These are phyloP conservation scores for Pipa parva DNA, from an alignment of 2,113 vertebrate species.

Conservation along the genomic window DNA sequence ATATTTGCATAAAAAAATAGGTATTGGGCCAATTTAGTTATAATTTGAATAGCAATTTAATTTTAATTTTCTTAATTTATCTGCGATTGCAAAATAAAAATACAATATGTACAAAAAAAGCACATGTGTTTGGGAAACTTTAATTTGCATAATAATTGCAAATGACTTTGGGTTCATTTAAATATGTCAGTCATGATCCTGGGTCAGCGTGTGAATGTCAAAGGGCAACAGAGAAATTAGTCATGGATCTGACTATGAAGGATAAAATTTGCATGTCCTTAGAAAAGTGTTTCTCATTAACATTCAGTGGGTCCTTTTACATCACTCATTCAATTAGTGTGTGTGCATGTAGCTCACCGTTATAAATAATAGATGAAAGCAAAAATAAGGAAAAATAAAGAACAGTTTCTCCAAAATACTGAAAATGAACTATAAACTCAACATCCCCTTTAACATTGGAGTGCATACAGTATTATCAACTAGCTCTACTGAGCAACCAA, in stretches of 20 bases:
- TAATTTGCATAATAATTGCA: constrained; percentile 40
- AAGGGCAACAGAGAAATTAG: constrained; percentile 35
- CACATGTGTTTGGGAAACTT: constrained; percentile 30
- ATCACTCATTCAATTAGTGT: constrained; percentile 33
- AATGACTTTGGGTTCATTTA: constrained; percentile 33
- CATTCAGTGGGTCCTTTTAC: constrained; percentile 35
- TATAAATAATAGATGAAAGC: too few species aligned
- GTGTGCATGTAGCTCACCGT: neutral
- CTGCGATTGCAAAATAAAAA: too few species aligned
- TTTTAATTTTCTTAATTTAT: too few species aligned
- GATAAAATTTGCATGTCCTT: constrained; percentile 33
- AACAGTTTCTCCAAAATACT: too few species aligned
- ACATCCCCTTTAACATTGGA: too few species aligned
- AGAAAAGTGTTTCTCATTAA: constrained; percentile 31
- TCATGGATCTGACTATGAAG: constrained; percentile 32
- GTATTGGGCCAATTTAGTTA: constrained; percentile 11
- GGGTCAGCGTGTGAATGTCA: constrained; percentile 32
- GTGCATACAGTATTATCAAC: too few species aligned
- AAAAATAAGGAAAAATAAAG: too few species aligned
- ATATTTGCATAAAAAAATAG: too few species aligned
- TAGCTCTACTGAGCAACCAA: too few species aligned
- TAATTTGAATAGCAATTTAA: constrained; percentile 3
- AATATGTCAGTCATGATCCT: constrained; percentile 39
- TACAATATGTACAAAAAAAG: too few species aligned
- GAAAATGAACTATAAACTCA: too few species aligned